Evolutionary conservation across 2,797 vertebrate species (phyloP).

Genomic region (Catharus ustulatus): DNA sequence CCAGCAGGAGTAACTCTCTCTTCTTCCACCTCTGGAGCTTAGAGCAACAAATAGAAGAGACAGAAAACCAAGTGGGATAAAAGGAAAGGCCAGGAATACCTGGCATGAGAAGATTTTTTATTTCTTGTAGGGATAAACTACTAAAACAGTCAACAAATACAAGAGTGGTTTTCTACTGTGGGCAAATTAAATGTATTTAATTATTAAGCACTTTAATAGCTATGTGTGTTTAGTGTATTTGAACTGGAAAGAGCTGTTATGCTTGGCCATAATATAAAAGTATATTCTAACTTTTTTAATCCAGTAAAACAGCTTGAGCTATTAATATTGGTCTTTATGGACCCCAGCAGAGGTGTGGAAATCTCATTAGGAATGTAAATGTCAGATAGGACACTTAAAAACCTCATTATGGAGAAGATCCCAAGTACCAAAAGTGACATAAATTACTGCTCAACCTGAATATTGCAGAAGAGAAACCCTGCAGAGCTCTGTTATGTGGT

Average conservation of each 20-base stretch:
- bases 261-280: constrained; percentile 6
- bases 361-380: constrained; percentile 57
- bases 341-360: constrained; percentile 36
- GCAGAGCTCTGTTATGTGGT: neutral
- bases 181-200: neutral
- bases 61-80: neutral
- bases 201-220: neutral
- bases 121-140: neutral
- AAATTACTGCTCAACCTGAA: constrained; percentile 19
- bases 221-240: neutral
- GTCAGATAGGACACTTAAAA: constrained; percentile 47
- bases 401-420: constrained; percentile 33
- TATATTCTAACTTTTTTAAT: constrained; percentile 1
- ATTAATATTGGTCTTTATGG: constrained; percentile 12
- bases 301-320: neutral
- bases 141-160: fast-evolving
- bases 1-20: neutral
- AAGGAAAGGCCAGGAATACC: neutral
- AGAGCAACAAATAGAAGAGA: neutral
- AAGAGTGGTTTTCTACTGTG: neutral
- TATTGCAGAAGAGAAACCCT: constrained; percentile 10
- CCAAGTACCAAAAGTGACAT: constrained; percentile 34
- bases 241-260: neutral
- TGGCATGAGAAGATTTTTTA: neutral
- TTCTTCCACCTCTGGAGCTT: neutral